Evolutionary conservation across 2,888 invertebrate species (phyloP).

Genomic region (Thereva nobilitata): DNA sequence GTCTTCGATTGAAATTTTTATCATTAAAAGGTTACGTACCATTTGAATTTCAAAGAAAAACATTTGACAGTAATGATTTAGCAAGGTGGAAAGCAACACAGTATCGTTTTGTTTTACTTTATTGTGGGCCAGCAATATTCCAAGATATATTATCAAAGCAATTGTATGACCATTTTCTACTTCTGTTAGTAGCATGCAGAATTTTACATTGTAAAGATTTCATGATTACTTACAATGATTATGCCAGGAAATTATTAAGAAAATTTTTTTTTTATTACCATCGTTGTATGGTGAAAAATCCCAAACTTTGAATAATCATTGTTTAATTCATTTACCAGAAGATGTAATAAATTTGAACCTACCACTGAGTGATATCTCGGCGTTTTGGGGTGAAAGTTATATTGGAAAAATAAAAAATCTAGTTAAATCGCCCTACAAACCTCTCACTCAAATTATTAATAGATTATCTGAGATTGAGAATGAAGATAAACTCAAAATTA

Average conservation of each 20-base stretch:
- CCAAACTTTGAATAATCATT: no score
- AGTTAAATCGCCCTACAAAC: background rate
- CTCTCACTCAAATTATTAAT: background rate
- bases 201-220: background rate
- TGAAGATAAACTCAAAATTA: background rate
- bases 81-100: slow-evolving; percentile 7
- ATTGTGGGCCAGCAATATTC: slow-evolving; percentile 10
- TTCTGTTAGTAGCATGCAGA: background rate
- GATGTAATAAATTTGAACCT: no score
- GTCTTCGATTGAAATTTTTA: background rate
- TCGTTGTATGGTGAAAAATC: no score
- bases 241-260: background rate
- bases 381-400: no score
- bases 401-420: no score
- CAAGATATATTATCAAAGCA: slow-evolving; percentile 2
- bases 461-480: background rate
- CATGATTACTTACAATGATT: background rate
- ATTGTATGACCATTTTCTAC: slow-evolving; percentile 3
- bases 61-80: background rate
- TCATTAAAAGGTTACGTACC: background rate
- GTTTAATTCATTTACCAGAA: no score
- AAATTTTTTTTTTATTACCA: background rate
- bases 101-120: slow-evolving; percentile 4
- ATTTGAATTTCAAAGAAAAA: background rate
- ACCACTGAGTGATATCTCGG: no score